A percentile compares a stretch with the other conserved stretches of the same genome.
Evolutionary conservation across 2,113 vertebrate species (phyloP).

Genomic region (Gavialis gangeticus): DNA sequence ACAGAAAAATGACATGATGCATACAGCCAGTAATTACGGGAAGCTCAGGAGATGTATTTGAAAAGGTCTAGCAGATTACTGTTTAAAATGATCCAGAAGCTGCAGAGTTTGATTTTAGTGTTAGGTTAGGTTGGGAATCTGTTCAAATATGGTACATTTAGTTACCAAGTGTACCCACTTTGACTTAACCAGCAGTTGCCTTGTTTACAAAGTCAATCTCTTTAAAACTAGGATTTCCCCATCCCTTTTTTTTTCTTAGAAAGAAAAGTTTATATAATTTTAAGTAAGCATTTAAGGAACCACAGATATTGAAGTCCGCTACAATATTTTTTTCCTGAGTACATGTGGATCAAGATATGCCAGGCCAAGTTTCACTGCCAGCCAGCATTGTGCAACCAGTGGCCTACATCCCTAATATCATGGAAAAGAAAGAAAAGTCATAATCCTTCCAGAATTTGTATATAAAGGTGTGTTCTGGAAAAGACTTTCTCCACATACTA

Average conservation of each 20-base stretch:
- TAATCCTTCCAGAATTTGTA: background rate
- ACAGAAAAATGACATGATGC: conserved; percentile 64
- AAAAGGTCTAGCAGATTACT: conserved; percentile 27
- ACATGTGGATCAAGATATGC: background rate
- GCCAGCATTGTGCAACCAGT: background rate
- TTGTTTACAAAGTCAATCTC: too few relatives aligned
- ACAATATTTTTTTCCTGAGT: background rate
- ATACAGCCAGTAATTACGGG: conserved; percentile 62
- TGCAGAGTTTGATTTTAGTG: conserved; percentile 52
- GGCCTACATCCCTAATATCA: accelerated
- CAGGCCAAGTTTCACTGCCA: background rate
- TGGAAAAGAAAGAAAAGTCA: background rate
- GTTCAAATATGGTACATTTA: background rate
- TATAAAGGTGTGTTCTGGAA: background rate
- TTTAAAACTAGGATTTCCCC: background rate
- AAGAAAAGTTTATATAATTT: background rate
- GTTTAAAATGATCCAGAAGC: conserved; percentile 48
- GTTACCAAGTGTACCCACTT: background rate
- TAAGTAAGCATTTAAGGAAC: background rate
- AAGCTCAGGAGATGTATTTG: conserved; percentile 48
- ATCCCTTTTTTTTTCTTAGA: background rate
- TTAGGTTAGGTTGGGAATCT: conserved; percentile 37
- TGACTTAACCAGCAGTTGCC: background rate
- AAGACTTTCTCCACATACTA: background rate
- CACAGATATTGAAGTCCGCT: background rate